Base-by-base conservation (phyloP, 1,140 invertebrate genomes). In the Fopius arisanus region DNA sequence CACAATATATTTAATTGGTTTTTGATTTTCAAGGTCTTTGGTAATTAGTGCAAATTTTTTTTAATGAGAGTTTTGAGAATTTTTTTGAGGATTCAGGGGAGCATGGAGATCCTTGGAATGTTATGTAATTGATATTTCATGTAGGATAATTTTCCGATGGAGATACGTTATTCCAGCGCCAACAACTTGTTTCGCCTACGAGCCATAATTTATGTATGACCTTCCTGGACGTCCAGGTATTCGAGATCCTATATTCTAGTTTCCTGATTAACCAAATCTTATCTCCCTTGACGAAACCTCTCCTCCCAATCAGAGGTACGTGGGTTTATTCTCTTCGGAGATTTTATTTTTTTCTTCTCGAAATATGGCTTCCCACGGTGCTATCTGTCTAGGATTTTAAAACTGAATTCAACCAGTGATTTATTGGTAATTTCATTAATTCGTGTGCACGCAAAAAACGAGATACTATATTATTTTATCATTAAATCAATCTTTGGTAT, bases 311-410 rank as follows among this genome's bases (percentile, higher is more conserved):
- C 43, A 48, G 7, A 48, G 43, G 16, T 48, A 37, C 43, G 43
- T 48, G 43, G 43, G n/a, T 48, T 48, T 19, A 19, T 48, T 37
- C 33, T 12, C 33, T 37, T 37, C n/a, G n/a, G n/a, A n/a, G n/a
- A n/a, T n/a, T n/a, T n/a, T n/a, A n/a, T n/a, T n/a, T n/a, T 37
- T 37, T 37, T 31, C 12, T 10, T 37, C 33, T 37, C 43, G 48
- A 71, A 66, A 51, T 72, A 51, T 65, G 69, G 23, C 66, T 51
- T 67, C 48, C 66, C 65, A 51, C 21, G 26, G 65, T 37, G 10
- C 62, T 67, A 54, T 12, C 21, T 74, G 62, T 43, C 19, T 37
- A 3, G 33, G 33, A 37, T 37, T 1, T 37, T 37, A 7, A 37
- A n/a, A 37, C 12, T 37, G 7, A 37, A 37, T 7, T 7, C 12